Evolutionary conservation across 1,140 invertebrate genomes (phyloP), one percentile per base, ranked within the genome.

Genomic region (Drosophila ogumai): DNA sequence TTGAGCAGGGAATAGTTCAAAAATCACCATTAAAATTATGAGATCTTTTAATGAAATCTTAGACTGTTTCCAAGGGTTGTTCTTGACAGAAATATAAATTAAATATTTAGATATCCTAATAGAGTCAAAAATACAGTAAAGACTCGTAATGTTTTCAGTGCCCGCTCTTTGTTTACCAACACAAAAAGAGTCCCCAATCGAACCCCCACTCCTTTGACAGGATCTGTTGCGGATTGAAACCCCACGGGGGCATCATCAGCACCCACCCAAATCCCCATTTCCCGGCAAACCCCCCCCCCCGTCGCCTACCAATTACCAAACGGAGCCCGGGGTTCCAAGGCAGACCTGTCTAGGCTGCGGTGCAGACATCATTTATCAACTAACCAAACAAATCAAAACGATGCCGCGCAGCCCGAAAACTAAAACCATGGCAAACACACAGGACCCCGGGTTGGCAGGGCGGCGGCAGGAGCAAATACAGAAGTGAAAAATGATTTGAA

Each of bases 401-500:
- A 73, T 56, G 75, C 76, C 66, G 66, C 75, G 66, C 49, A 56
- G 68, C 67, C 75, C 67, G 52, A 63, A 71, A 78, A 79, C 76
- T 72, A 82, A 71, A 78, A 79, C 76, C 76, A 79, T 64, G 57
- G 75, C 74, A 79, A 79, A 77, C 75, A 77, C 57, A 71, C 50
- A 38, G 65, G 56, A 57, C 41, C 43, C 55, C 38, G 46, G 47
- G 40, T 28, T 52, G 40, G 17, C 32, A 38, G n/a, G 40, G 36
- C 41, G 40, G 46, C 64, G 40, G 36, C 43, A 50, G 56, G 38
- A 19, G 68, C 73, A 88, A 84, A 88, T 78, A 72, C 80, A 87
- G 69, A 79, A 87, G 84, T 87, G 84, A 87, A 87, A 87, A 87
- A 87, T 87, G 84, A 84, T 88, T 87, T 88, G 84, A 81, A 87